Conservation (phyloP, 1,140 invertebrate species). For the Brachionus paranguensis region DNA sequence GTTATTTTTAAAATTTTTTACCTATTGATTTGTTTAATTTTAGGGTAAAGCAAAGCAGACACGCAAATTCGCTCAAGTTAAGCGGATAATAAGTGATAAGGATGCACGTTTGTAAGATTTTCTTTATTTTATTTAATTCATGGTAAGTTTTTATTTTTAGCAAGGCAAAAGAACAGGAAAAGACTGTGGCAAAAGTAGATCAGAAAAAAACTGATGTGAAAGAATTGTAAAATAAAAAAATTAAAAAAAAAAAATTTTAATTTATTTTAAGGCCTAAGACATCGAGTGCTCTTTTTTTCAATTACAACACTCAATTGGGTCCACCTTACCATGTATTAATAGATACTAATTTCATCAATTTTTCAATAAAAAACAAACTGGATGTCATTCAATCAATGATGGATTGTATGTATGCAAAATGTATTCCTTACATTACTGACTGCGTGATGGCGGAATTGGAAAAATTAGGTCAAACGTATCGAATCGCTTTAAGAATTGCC, state of each 20-base stretch:
- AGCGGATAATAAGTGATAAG: constrained; percentile 26
- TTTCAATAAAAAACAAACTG: constrained; percentile 95
- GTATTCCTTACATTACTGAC: constrained; percentile 95
- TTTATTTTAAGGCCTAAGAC: constrained; percentile 62
- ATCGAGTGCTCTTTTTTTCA: constrained; percentile 88
- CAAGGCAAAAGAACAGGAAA: constrained; percentile 1
- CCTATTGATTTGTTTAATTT: background rate
- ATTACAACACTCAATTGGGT: constrained; percentile 96
- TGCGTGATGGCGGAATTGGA: constrained; percentile 98
- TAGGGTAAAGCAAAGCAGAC: constrained; percentile 22
- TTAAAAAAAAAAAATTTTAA: background rate
- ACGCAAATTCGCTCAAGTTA: constrained; percentile 43
- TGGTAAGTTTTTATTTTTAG: background rate
- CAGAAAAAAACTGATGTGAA: constrained; percentile 17
- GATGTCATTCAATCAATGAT: constrained; percentile 96
- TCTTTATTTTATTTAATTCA: background rate
- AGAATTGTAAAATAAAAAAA: background rate
- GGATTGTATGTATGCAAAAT: constrained; percentile 97
- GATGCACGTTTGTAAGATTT: constrained; percentile 2
- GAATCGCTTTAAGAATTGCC: constrained; percentile 78
- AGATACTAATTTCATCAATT: constrained; percentile 98
- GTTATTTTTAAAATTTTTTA: background rate
- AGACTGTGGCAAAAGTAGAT: background rate
- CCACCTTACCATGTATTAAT: constrained; percentile 93
- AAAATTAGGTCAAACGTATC: constrained; percentile 89